These are phyloP conservation scores for Saccopteryx bilineata DNA, from an alignment of 2,113 vertebrate genomes.

Conservation along the genomic window DNA sequence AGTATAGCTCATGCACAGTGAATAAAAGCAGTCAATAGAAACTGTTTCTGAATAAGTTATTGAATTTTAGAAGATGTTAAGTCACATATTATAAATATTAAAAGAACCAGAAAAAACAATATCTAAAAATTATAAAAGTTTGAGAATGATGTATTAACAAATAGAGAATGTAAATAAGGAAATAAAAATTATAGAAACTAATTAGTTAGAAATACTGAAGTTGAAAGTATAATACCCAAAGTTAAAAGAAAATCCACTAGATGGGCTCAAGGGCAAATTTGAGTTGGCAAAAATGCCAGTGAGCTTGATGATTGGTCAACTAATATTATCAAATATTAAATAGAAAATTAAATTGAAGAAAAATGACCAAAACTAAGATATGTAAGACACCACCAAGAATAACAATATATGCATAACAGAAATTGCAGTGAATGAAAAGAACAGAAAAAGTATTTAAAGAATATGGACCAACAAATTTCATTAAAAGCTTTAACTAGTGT, in stretches of 20 bases:
- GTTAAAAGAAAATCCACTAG: neutral
- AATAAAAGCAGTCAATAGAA: neutral
- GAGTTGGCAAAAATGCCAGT: neutral
- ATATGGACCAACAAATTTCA: neutral
- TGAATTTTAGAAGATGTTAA: neutral
- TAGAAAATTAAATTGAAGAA: neutral
- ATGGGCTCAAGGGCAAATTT: neutral
- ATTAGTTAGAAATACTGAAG: conserved; percentile 30
- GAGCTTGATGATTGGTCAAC: neutral
- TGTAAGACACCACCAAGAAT: neutral
- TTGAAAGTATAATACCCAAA: neutral
- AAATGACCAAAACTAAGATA: neutral
- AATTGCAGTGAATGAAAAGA: neutral
- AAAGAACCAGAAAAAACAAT: neutral
- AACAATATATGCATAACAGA: neutral
- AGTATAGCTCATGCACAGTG: neutral
- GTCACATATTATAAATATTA: neutral
- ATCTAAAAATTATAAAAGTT: neutral
- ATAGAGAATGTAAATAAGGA: neutral
- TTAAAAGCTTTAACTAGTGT: neutral
- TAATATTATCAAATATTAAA: neutral
- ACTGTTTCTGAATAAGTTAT: neutral
- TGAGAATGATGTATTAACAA: neutral
- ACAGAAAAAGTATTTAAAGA: neutral
- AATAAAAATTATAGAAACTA: conserved; percentile 5